These are phyloP conservation scores for Merops nubicus DNA, from an alignment of 2,113 vertebrate genomes.

Conservation along the genomic window DNA sequence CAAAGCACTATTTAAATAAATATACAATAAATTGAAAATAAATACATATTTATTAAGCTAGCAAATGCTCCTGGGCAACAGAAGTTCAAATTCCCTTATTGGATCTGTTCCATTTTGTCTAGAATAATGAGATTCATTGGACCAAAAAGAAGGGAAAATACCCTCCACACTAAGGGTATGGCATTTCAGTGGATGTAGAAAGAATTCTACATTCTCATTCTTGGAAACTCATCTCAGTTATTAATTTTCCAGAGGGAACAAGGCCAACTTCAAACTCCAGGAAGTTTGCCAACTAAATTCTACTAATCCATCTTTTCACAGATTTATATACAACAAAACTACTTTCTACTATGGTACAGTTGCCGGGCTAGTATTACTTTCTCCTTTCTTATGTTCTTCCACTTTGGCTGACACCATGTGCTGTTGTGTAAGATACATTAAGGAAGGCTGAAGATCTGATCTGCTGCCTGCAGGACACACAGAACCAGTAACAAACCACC, in stretches of 20 bases:
- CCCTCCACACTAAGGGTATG: not conserved
- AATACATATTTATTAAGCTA: rapidly evolving
- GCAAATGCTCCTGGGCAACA: not conserved
- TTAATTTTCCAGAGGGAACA: not conserved
- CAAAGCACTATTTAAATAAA: too few species aligned
- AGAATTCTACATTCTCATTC: not conserved
- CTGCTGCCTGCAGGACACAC: not conserved
- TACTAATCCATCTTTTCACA: not conserved
- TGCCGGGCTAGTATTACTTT: not conserved
- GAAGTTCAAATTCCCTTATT: not conserved
- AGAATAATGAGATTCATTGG: not conserved
- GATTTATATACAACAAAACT: not conserved
- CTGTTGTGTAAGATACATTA: not conserved
- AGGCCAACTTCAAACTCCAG: not conserved
- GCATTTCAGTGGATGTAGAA: not conserved
- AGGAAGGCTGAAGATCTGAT: not conserved
- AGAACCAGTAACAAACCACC: not conserved
- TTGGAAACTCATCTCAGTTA: not conserved
- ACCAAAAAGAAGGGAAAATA: not conserved
- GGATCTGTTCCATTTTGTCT: not conserved
- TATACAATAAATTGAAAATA: too few species aligned
- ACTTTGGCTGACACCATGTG: rapidly evolving
- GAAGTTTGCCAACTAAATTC: not conserved
- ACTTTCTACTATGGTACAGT: not conserved
- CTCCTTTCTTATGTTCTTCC: not conserved